Conservation (phyloP, 2,113 vertebrate genomes). For the Phalacrocorax brasilianus region DNA sequence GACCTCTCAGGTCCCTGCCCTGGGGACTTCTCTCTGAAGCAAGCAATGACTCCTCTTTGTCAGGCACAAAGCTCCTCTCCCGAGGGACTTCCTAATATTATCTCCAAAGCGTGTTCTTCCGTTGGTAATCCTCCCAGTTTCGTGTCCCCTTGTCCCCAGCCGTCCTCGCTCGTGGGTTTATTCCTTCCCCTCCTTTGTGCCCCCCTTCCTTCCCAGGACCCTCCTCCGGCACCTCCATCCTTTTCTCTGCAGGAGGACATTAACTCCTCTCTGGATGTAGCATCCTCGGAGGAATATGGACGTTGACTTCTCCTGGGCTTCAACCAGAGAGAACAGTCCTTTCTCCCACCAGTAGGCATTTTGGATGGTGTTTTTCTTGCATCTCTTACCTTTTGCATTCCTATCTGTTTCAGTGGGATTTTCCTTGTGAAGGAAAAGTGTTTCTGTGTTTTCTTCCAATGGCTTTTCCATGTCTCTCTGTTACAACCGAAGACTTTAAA, state of each 20-base stretch:
- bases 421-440: not conserved
- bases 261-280: not conserved
- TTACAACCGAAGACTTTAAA: not conserved
- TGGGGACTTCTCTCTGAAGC: constrained; percentile 25
- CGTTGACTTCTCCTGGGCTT: not conserved
- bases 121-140: not conserved
- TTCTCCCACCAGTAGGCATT: not conserved
- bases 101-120: constrained; percentile 25
- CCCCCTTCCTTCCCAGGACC: not conserved
- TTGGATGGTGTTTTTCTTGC: not conserved
- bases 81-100: not conserved
- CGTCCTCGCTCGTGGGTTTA: not conserved
- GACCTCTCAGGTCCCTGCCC: not conserved
- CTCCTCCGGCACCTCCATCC: not conserved
- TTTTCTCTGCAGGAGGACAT: not conserved
- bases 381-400: not conserved
- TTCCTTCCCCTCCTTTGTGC: not conserved
- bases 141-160: not conserved
- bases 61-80: constrained; percentile 20
- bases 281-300: not conserved
- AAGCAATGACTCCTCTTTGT: constrained; percentile 6
- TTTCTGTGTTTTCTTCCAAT: not conserved
- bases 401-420: not conserved
- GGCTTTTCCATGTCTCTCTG: not conserved
- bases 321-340: not conserved